Percentiles rank a stretch among this genome's conserved stretches.
phyloP scores from a whole-genome alignment of 2,113 vertebrate species.

The Nannobrachium achirus region DNA sequence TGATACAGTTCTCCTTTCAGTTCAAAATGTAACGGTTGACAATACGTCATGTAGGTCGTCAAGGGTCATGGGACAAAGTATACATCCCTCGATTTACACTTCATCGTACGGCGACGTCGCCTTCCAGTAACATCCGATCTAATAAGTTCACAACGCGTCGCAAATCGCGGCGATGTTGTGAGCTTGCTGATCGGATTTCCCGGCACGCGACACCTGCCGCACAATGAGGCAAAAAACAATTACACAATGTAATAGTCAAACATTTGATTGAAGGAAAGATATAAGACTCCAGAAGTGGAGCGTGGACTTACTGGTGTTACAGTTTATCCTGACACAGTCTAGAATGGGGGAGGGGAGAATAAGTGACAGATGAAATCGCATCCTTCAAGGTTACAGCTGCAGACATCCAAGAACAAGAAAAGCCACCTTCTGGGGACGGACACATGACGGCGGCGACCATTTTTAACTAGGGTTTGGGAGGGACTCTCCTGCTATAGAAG shows the following conservation, averaged over 20 bases:
- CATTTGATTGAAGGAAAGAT: constrained; percentile 64
- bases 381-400: constrained; percentile 99
- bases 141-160: too few relatives aligned
- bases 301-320: constrained; percentile 99
- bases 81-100: constrained; percentile 11
- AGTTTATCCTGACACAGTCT: constrained; percentile 99
- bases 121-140: too few relatives aligned
- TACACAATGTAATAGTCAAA: constrained; percentile 57
- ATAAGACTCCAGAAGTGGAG: constrained; percentile 89
- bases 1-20: too few relatives aligned
- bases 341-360: constrained; percentile 96
- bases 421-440: constrained; percentile 99
- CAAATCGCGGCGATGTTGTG: too few relatives aligned
- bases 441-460: constrained; percentile 94
- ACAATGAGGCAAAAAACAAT: constrained; percentile 9
- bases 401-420: constrained; percentile 98
- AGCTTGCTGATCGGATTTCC: too few relatives aligned
- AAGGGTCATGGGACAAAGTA: too few relatives aligned
- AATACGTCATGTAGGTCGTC: too few relatives aligned
- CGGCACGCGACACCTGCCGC: too few relatives aligned
- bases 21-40: too few relatives aligned
- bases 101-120: too few relatives aligned
- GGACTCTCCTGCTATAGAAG: constrained; percentile 5
- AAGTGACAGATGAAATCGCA: constrained; percentile 99
- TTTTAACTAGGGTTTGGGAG: constrained; percentile 69